Evolutionary conservation across 2,797 vertebrate genomes (phyloP).

Genomic region (Poeciliopsis paucimaculata): DNA sequence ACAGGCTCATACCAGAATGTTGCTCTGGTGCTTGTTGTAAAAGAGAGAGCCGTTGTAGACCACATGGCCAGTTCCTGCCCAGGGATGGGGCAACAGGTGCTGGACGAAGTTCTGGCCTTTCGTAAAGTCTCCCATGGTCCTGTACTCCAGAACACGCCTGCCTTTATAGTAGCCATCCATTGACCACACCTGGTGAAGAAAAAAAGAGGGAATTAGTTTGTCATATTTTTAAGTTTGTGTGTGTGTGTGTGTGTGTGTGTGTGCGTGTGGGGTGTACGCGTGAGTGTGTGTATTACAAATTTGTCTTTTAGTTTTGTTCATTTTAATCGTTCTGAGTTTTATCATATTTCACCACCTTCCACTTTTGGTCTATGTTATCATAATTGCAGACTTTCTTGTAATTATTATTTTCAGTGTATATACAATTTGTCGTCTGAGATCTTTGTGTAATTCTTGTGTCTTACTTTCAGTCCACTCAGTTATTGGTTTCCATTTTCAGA

Average conservation of each 20-base stretch:
- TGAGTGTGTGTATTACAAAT: neutral
- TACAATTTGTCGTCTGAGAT: neutral
- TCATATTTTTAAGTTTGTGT: too few relatives aligned
- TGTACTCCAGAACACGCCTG: conserved; percentile 91
- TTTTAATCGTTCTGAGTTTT: neutral
- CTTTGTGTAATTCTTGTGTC: neutral
- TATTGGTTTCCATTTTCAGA: neutral
- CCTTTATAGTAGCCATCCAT: conserved; percentile 97
- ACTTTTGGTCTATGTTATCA: neutral
- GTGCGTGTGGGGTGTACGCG: neutral
- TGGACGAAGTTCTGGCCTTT: conserved; percentile 94
- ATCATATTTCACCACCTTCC: neutral
- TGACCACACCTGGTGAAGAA: conserved; percentile 88
- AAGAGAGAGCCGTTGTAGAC: conserved; percentile 92
- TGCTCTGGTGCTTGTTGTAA: conserved; percentile 95
- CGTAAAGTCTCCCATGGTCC: conserved; percentile 90
- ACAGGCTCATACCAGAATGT: conserved; percentile 79
- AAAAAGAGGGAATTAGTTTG: neutral
- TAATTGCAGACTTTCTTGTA: neutral
- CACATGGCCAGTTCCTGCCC: conserved; percentile 92
- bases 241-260: neutral
- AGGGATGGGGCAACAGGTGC: conserved; percentile 91
- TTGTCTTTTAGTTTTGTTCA: neutral
- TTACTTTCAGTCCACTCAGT: neutral
- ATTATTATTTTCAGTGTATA: neutral